phyloP scores from a whole-genome alignment of 2,113 vertebrate genomes.

The Hipposideros armiger region DNA sequence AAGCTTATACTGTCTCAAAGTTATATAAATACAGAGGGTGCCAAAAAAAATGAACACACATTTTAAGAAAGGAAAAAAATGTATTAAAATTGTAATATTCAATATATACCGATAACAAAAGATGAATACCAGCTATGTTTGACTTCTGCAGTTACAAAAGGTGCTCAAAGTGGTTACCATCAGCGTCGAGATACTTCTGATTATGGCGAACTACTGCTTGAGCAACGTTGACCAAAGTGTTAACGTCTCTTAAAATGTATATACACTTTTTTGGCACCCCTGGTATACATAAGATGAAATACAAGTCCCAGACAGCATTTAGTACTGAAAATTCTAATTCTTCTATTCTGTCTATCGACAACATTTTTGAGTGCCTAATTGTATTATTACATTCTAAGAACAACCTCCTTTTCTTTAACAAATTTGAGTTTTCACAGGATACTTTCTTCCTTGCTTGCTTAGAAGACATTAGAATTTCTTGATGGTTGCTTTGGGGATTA shows the following conservation, averaged over 20 bases:
- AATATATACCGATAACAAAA: too few species aligned
- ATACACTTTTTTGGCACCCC: too few species aligned
- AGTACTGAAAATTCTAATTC: neutral
- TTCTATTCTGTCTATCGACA: neutral
- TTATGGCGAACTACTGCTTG: too few species aligned
- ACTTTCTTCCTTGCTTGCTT: neutral
- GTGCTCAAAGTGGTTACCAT: too few species aligned
- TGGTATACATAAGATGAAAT: neutral
- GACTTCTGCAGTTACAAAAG: too few species aligned
- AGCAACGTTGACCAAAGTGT: too few species aligned
- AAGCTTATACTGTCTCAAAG: rapidly evolving
- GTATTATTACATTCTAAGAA: neutral
- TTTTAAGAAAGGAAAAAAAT: too few species aligned
- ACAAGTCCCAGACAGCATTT: neutral
- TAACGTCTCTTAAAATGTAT: too few species aligned
- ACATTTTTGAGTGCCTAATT: neutral
- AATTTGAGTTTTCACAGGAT: neutral
- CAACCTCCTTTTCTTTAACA: neutral
- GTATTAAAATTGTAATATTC: too few species aligned
- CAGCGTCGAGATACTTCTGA: too few species aligned
- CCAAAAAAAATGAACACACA: too few species aligned
- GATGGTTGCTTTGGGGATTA: neutral
- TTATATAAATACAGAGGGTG: neutral
- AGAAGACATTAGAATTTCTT: conserved; percentile 15
- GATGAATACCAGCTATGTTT: too few species aligned